phyloP scores from a whole-genome alignment of 1,140 invertebrate species.

The Stegodyphus mimosarum region DNA sequence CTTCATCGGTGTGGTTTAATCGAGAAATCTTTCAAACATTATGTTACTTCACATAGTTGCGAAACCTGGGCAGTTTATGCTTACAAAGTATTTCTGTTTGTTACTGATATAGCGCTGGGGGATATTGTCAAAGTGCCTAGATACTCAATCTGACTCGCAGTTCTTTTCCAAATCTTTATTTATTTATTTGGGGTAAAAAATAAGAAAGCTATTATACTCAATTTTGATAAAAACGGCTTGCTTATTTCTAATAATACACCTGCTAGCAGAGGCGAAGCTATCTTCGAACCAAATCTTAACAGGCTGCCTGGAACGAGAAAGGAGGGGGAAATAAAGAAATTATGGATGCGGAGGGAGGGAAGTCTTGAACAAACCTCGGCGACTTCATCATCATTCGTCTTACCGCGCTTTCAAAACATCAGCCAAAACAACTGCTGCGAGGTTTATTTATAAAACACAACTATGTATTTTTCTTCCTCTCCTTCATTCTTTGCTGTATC shows the following conservation, averaged over 20 bases:
- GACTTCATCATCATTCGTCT: constrained; percentile 53
- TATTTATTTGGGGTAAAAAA: too few species aligned
- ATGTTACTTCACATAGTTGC: too few species aligned
- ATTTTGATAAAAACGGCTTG: neutral
- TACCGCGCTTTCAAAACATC: constrained; percentile 48
- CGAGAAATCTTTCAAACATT: too few species aligned
- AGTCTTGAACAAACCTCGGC: constrained; percentile 16
- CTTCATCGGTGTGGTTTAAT: too few species aligned
- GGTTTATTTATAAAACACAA: constrained; percentile 55
- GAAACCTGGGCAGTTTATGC: too few species aligned
- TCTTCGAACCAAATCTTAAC: constrained; percentile 34
- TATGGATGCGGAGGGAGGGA: neutral
- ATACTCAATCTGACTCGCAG: too few species aligned
- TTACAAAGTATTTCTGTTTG: too few species aligned
- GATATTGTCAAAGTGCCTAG: too few species aligned
- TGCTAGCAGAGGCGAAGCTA: neutral
- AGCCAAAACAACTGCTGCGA: constrained; percentile 50
- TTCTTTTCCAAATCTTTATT: too few species aligned
- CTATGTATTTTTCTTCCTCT: constrained; percentile 38
- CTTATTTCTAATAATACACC: constrained; percentile 40
- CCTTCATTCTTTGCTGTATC: neutral
- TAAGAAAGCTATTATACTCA: too few species aligned
- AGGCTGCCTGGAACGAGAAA: constrained; percentile 18
- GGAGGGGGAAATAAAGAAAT: neutral
- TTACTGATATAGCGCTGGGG: too few species aligned